Conservation (phyloP, 2,797 vertebrate genomes). For the Caiman crocodilus region DNA sequence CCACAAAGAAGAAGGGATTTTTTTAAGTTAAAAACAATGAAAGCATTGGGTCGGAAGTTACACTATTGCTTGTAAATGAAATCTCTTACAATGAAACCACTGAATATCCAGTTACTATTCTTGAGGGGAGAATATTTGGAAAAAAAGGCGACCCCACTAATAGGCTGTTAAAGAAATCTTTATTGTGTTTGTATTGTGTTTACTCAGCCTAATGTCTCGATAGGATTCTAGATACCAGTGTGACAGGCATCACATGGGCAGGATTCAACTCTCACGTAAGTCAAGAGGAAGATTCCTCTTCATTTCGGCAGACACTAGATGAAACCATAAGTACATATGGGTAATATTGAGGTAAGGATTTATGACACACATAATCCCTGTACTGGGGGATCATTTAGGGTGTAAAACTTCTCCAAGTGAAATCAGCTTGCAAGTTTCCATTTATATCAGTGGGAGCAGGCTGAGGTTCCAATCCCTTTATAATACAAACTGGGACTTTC, state of each 20-base stretch:
- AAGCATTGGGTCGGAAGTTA: slow-evolving; percentile 18
- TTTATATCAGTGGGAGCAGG: neutral
- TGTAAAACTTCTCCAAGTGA: neutral
- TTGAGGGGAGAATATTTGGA: neutral
- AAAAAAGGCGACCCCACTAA: slow-evolving; percentile 26
- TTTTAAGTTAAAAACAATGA: slow-evolving; percentile 51
- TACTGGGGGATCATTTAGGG: neutral
- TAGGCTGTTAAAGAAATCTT: slow-evolving; percentile 13
- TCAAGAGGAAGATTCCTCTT: neutral
- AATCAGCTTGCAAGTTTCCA: neutral
- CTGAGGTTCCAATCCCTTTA: neutral
- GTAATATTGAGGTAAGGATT: neutral
- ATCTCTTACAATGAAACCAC: slow-evolving; percentile 17
- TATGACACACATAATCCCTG: neutral
- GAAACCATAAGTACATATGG: neutral
- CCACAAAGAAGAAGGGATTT: slow-evolving; percentile 25
- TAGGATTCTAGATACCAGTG: neutral
- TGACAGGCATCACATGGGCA: neutral
- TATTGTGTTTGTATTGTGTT: slow-evolving; percentile 2
- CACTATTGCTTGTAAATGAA: slow-evolving; percentile 14
- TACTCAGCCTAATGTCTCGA: slow-evolving; percentile 21
- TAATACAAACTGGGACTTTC: neutral
- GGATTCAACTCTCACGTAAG: neutral
- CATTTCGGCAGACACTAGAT: neutral
- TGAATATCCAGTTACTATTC: slow-evolving; percentile 4